Evolutionary conservation across 2,888 invertebrate genomes (phyloP).

Genomic region (Belgica antarctica): DNA sequence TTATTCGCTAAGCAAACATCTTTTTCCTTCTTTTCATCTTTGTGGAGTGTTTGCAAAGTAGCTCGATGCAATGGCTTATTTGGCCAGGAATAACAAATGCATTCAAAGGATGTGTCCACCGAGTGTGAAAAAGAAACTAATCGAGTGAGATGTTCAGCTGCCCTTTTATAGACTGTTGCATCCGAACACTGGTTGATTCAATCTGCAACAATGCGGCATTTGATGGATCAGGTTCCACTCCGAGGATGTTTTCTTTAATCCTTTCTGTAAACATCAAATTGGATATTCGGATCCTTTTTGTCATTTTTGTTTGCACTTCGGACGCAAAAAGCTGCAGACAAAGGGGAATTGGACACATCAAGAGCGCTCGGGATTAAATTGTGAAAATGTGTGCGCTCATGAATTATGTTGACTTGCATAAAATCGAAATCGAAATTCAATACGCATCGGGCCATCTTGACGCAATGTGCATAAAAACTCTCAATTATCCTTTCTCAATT

Average conservation of each 20-base stretch:
- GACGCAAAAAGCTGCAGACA: not conserved
- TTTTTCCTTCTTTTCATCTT: not conserved
- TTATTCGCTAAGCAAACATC: slow-evolving; percentile 14
- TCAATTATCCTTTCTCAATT: slow-evolving; percentile 9
- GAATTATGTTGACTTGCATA: slow-evolving; percentile 42
- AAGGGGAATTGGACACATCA: slow-evolving; percentile 19
- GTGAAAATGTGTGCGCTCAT: not conserved
- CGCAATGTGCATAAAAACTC: slow-evolving; percentile 13
- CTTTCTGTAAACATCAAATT: slow-evolving; percentile 30
- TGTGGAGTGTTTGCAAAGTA: not conserved
- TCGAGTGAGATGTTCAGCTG: slow-evolving; percentile 38
- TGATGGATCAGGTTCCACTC: slow-evolving; percentile 35
- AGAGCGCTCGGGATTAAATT: not conserved
- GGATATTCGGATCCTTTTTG: not conserved
- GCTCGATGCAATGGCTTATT: too few species aligned
- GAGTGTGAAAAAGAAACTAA: slow-evolving; percentile 25
- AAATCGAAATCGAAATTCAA: slow-evolving; percentile 29
- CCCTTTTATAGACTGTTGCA: slow-evolving; percentile 8
- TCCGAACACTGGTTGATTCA: slow-evolving; percentile 36
- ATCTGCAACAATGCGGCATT: not conserved
- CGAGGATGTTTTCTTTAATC: slow-evolving; percentile 40
- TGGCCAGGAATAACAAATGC: too few species aligned
- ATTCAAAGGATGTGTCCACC: not conserved
- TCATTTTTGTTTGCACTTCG: not conserved
- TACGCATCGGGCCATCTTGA: not conserved